Conservation (phyloP, 2,888 invertebrate species). For the Polyploca ridens region DNA sequence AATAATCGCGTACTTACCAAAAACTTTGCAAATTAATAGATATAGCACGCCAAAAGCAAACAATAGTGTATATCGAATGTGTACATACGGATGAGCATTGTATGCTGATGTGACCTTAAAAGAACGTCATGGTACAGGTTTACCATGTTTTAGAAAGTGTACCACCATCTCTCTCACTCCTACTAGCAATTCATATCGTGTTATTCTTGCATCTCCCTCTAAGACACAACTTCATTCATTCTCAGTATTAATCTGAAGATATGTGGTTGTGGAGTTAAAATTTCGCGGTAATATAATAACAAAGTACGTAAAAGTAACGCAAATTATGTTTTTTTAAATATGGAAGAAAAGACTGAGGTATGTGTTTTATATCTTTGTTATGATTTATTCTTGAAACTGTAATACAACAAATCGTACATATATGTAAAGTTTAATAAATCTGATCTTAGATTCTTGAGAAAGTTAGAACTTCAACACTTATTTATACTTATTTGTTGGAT, state of each 20-base stretch:
- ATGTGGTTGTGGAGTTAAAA: constrained; percentile 38
- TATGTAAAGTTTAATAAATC: background rate
- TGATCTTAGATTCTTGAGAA: background rate
- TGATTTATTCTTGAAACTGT: background rate
- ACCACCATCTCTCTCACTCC: constrained; percentile 47
- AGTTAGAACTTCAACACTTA: background rate
- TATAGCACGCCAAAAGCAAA: background rate
- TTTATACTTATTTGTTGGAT: background rate
- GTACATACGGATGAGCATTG: constrained; percentile 7
- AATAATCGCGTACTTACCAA: too few species aligned
- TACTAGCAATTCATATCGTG: constrained; percentile 15
- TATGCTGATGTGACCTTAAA: constrained; percentile 78
- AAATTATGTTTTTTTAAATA: background rate
- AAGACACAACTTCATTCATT: constrained; percentile 44
- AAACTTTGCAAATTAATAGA: background rate
- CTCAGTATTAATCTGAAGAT: constrained; percentile 39
- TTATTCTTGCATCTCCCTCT: constrained; percentile 41
- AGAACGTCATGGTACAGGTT: constrained; percentile 50
- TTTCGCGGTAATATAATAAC: constrained; percentile 30
- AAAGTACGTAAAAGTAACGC: constrained; percentile 30
- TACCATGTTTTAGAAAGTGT: constrained; percentile 75
- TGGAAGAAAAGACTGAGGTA: constrained; percentile 25
- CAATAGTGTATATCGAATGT: background rate
- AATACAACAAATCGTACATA: background rate
- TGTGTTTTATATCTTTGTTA: constrained; percentile 18